Evolutionary conservation across 37 sponge, comb jelly and placozoan genomes (phyloP), one percentile per base, ranked within the genome.

Genomic region (Ephydatia muelleri): DNA sequence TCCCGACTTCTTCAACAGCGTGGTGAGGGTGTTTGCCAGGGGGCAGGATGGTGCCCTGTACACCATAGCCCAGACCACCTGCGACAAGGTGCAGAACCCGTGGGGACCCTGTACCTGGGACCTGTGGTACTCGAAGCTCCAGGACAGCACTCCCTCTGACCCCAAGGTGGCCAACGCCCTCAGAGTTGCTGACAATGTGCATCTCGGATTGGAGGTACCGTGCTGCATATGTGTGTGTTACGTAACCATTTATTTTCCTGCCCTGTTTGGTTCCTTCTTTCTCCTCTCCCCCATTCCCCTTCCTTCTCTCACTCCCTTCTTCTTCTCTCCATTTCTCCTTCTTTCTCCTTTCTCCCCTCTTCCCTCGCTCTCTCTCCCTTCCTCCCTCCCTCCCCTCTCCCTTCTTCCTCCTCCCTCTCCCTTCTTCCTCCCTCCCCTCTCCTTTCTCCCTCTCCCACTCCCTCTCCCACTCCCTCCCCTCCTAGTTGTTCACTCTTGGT

Each of bases 61-160:
- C 67, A 83, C 78, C 75, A 75, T 93, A 3, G 35, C 30, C 8
- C 93, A 93, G 87, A 89, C 93, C 22, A 89, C 90, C 1, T 93
- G 93, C 66, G 90, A 89, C 67, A 85, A 77, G 67, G 87, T 89
- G 26, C 73, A 72, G 23, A 93, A 89, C 29, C 87, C 87, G 13
- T 93, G 93, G 93, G 90, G 93, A 0, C 90, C 89, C 0, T 93
- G 93, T 73, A 89, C 93, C 26, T 93, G 93, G 93, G 84, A 38
- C 26, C n/a, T 80, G 57, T 78, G 48, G 8, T 69, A 29, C 29
- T 28, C 65, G 14, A 22, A 48, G 28, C 49, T 81, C 3, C 81
- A 84, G 11, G 72, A 35, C 8, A 16, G 38, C 9, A 48, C 72
- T 26, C 79, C 89, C 6, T 76, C 88, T 3, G 48, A 49, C 49